Conservation (phyloP, 2,888 invertebrate species). For the Agrypnus murinus region DNA sequence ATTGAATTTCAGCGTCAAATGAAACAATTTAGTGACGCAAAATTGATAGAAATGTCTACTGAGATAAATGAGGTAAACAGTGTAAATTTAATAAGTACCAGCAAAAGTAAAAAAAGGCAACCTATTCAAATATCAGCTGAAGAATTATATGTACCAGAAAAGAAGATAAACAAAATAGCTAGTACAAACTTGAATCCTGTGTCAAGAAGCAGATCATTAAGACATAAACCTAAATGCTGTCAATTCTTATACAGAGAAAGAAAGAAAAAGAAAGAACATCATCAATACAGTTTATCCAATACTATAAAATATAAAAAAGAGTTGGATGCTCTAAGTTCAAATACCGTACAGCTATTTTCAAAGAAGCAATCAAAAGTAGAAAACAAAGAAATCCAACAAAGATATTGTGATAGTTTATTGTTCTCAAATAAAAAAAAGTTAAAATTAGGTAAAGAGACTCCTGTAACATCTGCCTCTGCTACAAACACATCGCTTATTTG, state of each 20-base stretch:
- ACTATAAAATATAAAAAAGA: not conserved
- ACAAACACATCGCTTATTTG: not conserved
- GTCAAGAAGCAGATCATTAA: not conserved
- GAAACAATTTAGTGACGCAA: conserved; percentile 3
- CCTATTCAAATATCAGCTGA: conserved; percentile 33
- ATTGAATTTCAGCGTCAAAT: conserved; percentile 36
- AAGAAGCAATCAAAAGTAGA: conserved; percentile 3
- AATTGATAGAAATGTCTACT: not conserved
- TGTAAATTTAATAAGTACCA: no score
- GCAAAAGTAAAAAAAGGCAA: not conserved
- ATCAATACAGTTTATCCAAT: no score
- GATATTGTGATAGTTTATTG: conserved; percentile 35
- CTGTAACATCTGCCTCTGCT: not conserved
- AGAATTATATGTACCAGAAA: conserved; percentile 42
- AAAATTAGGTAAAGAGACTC: not conserved
- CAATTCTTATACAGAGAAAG: conserved; percentile 36
- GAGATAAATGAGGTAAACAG: not conserved
- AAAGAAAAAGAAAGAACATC: not conserved
- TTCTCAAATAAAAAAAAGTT: conserved; percentile 24
- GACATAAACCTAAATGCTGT: not conserved
- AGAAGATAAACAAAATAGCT: conserved; percentile 40
- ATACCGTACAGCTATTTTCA: not conserved
- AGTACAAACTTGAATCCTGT: conserved; percentile 18
- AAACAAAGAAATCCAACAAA: not conserved
- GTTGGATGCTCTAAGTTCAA: not conserved